Conservation (phyloP, 2,888 invertebrate species). For the Sipha maydis region DNA sequence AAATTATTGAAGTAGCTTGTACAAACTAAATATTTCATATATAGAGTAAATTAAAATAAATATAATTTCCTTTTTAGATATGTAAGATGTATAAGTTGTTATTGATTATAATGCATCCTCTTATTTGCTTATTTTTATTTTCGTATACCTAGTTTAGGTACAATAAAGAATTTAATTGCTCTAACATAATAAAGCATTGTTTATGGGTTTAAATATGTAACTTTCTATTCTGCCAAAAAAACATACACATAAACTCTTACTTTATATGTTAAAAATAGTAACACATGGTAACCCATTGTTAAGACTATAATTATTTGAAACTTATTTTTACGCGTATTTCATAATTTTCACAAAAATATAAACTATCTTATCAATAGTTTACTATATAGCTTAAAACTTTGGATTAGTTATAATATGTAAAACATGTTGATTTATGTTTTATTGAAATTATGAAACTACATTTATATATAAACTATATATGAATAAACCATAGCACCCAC, state of each 20-base stretch:
- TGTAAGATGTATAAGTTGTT: not conserved
- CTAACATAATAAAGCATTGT: not conserved
- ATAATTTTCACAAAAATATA: not conserved
- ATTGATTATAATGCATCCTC: not conserved
- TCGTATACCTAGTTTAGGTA: not conserved
- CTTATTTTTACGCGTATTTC: not conserved
- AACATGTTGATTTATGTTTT: not conserved
- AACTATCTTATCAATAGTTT: too few relatives aligned
- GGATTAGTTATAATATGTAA: not conserved
- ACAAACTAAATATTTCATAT: not conserved
- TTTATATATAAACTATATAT: too few relatives aligned
- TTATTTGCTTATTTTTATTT: not conserved
- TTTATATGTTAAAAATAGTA: not conserved
- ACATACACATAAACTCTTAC: not conserved
- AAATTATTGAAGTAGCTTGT: not conserved
- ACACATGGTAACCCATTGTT: not conserved
- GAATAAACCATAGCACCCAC: not conserved
- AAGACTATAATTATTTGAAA: not conserved
- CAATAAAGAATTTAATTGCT: not conserved
- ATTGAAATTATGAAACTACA: slow-evolving; percentile 18
- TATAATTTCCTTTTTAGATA: not conserved
- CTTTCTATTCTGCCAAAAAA: not conserved
- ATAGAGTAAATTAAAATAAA: slow-evolving; percentile 13
- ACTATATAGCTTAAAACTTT: not conserved
- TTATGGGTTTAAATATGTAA: not conserved